Conservation (phyloP, 2,113 vertebrate species). For the Ctenomys sociabilis region DNA sequence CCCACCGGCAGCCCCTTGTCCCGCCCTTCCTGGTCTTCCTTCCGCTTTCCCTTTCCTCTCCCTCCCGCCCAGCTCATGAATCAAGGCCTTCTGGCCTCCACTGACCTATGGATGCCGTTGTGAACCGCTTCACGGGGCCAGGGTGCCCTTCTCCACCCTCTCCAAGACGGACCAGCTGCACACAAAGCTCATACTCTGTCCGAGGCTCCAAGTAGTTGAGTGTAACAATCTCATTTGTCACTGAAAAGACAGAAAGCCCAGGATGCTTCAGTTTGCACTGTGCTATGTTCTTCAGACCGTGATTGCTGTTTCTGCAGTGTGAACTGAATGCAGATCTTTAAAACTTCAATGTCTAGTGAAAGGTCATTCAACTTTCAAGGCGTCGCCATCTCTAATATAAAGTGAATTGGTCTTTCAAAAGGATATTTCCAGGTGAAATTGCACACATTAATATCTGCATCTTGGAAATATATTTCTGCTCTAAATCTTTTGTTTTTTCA, state of each 20-base stretch:
- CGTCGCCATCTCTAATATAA: neutral
- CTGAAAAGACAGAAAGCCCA: conserved; percentile 80
- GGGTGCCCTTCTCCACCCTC: conserved; percentile 89
- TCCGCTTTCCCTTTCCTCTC: conserved; percentile 78
- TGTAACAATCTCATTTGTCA: conserved; percentile 85
- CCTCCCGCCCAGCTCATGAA: conserved; percentile 57
- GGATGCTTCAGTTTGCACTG: conserved; percentile 42
- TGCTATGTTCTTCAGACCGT: conserved; percentile 18
- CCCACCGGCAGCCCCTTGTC: conserved; percentile 49
- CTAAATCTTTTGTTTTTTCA: conserved; percentile 18
- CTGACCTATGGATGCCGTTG: conserved; percentile 89
- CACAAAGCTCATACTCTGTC: conserved; percentile 89
- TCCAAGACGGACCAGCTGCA: conserved; percentile 89
- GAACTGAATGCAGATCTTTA: conserved; percentile 41
- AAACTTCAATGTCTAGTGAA: neutral
- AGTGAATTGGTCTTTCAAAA: neutral
- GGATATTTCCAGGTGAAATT: neutral
- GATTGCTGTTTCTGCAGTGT: neutral
- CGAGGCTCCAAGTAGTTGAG: conserved; percentile 89
- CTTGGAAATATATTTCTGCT: neutral
- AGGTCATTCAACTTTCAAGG: neutral
- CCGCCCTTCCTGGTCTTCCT: conserved; percentile 80
- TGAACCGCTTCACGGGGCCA: conserved; percentile 89
- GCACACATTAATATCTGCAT: neutral
- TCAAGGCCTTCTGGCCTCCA: conserved; percentile 40